These are phyloP conservation scores for Temnothorax unifasciatus DNA, from an alignment of 2,888 invertebrate genomes.

Conservation along the genomic window DNA sequence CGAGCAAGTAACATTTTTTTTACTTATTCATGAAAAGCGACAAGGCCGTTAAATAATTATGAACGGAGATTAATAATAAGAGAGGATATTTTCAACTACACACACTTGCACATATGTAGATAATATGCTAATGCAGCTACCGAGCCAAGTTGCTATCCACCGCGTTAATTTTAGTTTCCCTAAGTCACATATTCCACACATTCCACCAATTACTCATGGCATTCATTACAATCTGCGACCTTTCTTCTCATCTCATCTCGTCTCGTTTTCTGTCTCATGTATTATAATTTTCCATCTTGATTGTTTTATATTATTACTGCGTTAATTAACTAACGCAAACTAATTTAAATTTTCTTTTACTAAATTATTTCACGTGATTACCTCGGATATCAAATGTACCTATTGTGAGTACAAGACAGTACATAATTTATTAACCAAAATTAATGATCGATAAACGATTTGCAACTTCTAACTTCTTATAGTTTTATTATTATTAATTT, in stretches of 20 bases:
- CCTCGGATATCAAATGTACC: background rate
- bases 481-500: background rate
- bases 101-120: conserved; percentile 21
- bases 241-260: background rate
- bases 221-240: conserved; percentile 15
- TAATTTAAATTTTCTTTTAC: conserved; percentile 15
- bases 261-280: background rate
- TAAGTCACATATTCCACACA: conserved; percentile 12
- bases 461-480: background rate
- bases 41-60: background rate
- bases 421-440: conserved; percentile 12
- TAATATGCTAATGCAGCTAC: conserved; percentile 42
- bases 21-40: background rate
- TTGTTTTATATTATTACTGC: background rate
- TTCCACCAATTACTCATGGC: conserved; percentile 3
- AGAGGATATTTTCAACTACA: conserved; percentile 6
- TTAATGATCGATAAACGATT: conserved; percentile 21
- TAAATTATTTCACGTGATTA: conserved; percentile 11
- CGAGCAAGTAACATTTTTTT: background rate
- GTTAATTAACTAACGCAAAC: conserved; percentile 5
- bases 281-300: background rate
- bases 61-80: conserved; percentile 10
- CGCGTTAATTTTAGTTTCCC: conserved; percentile 36
- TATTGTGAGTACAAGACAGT: too few species aligned
- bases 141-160: background rate